Evolutionary conservation across 2,888 invertebrate species (phyloP).

Genomic region (Athalia rosae): DNA sequence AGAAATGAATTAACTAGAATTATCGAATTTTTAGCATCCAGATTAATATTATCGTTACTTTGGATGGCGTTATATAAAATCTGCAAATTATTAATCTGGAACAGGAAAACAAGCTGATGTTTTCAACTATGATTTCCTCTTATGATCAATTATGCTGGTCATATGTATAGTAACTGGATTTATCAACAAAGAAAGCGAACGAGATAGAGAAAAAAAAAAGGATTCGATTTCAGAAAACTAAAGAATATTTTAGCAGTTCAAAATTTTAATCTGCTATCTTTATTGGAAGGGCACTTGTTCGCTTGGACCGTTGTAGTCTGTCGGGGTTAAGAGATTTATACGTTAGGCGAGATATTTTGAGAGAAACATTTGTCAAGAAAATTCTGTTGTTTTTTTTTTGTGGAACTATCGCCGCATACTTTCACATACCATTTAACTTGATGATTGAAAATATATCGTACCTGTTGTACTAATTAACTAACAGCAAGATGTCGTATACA

Average conservation of each 20-base stretch:
- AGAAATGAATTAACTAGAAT: not conserved
- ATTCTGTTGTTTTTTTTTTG: too few species aligned
- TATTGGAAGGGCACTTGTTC: conserved; percentile 25
- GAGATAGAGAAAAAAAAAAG: not conserved
- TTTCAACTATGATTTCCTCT: not conserved
- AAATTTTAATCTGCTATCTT: not conserved
- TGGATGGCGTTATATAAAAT: not conserved
- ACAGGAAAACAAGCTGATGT: not conserved
- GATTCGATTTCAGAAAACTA: not conserved
- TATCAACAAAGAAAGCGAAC: not conserved
- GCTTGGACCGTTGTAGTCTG: not conserved
- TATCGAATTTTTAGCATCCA: not conserved
- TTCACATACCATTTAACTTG: too few species aligned
- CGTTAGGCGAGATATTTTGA: too few species aligned
- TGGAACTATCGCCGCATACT: too few species aligned
- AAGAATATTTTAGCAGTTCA: not conserved
- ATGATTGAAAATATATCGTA: too few species aligned
- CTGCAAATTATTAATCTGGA: not conserved
- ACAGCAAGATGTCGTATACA: too few species aligned
- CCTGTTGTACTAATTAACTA: too few species aligned
- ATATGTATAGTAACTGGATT: not conserved
- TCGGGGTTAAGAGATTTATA: not conserved
- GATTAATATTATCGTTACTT: not conserved
- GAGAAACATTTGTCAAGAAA: too few species aligned
- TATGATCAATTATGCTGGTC: too few species aligned